These are phyloP conservation scores for Trissoscelio sp. DNA, from an alignment of 2,888 invertebrate genomes.

Conservation along the genomic window DNA sequence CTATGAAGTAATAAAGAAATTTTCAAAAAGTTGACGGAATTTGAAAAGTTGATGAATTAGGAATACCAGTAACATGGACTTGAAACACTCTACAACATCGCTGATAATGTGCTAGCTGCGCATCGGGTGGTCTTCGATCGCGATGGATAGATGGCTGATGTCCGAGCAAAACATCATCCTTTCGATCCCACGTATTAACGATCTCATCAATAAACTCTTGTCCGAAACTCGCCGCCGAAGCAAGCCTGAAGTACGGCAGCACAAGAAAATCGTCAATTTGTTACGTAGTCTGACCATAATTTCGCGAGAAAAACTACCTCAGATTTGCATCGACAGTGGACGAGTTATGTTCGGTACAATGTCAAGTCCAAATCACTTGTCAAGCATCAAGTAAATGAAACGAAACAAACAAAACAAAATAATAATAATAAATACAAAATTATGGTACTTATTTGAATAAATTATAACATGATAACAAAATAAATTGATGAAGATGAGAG, in stretches of 20 bases:
- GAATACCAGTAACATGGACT: constrained; percentile 40
- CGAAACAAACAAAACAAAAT: no score
- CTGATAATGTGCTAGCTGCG: constrained; percentile 70
- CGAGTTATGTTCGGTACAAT: not conserved
- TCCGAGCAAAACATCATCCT: constrained; percentile 75
- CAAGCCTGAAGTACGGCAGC: constrained; percentile 38
- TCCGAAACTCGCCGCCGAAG: constrained; percentile 59
- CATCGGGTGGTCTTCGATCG: constrained; percentile 83
- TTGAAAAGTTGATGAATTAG: constrained; percentile 52
- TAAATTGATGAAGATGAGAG: not conserved
- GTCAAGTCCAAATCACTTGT: constrained; percentile 14
- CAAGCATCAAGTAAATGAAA: not conserved
- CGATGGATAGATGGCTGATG: constrained; percentile 81
- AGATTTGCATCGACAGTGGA: constrained; percentile 38
- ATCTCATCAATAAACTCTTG: constrained; percentile 81
- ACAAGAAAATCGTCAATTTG: constrained; percentile 81
- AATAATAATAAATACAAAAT: no score
- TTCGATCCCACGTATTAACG: constrained; percentile 82
- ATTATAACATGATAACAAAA: no score
- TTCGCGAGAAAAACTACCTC: constrained; percentile 48
- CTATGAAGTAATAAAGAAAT: no score
- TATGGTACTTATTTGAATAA: no score
- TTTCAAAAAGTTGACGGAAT: constrained; percentile 34
- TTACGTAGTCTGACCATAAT: constrained; percentile 72
- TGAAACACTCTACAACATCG: constrained; percentile 56